Base-by-base conservation (phyloP, 2,113 vertebrate species). In the Columba livia region DNA sequence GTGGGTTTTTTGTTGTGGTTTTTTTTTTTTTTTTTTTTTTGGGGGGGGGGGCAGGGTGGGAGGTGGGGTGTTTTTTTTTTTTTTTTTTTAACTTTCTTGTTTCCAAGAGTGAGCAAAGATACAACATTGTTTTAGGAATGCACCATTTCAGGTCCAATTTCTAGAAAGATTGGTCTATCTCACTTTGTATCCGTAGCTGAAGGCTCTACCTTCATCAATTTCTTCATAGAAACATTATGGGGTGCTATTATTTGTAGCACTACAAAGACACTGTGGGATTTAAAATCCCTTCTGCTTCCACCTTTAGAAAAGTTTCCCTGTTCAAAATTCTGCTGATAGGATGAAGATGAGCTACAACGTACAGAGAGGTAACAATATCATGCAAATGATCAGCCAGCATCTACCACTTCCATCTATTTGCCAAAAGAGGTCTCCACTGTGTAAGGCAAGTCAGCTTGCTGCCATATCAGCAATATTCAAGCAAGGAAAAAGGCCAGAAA, bases 181-280 rank as follows among this genome's bases (percentile, higher is more conserved):
- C 1, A 0, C 23, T 67, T 72, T 1, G 0, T 31, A 31, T 18
- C 31, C 32, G 34, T 5, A 12, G 10, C 31, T 48, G 38, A 78
- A 71, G 12, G 12, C 12, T 73, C n/a, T 24, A 16, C 10, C 17
- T 38, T 50, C 32, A 38, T 12, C 12, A 34, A 1, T 25, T 60
- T 72, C 34, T 54, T 32, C 21, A 36, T 19, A 31, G 15, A 73
- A 56, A n/a, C 0, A 0, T 38, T 34, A 56, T 2, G 2, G 24
- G 14, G 2, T 31, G 6, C 28, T 66, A 9, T 38, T 53, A 40
- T 34, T 53, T 38, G 12, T 26, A 64, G 16, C 50, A 40, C 28
- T 69, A 50, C 32, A 69, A n/a, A 29, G 24, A 29, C 58, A 28
- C 23, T 11, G 16, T 6, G 29, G 32, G 34, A 62, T 16, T 53